Evolutionary conservation across 1,140 invertebrate species (phyloP).

Genomic region (Procambarus clarkii): DNA sequence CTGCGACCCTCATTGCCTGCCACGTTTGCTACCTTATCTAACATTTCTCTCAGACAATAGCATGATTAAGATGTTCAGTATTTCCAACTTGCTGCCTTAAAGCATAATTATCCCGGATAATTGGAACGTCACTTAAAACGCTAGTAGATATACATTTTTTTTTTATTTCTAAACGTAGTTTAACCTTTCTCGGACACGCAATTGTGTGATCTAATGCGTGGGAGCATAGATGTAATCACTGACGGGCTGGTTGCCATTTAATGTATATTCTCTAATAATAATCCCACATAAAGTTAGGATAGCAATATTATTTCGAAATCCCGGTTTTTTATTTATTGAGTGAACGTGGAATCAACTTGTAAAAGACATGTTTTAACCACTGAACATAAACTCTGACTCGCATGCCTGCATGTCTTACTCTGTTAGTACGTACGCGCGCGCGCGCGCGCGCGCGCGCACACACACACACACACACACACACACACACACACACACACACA

Average conservation of each 20-base stretch:
- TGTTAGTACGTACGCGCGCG: no score
- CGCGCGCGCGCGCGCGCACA: no score
- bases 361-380: no score
- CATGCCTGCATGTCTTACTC: no score
- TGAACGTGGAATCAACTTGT: no score
- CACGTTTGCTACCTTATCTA: background rate
- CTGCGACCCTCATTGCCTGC: background rate
- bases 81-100: background rate
- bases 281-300: background rate
- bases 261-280: background rate
- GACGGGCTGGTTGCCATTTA: background rate
- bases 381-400: no score
- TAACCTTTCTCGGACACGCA: background rate
- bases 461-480: no score
- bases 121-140: background rate
- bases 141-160: background rate
- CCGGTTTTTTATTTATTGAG: no score
- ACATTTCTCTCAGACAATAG: background rate
- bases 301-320: background rate
- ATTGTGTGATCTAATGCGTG: background rate
- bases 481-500: no score
- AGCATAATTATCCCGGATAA: slow-evolving; percentile 1
- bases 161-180: background rate
- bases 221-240: no score
- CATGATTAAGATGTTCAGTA: background rate